phyloP scores from a whole-genome alignment of 2,797 vertebrate genomes.

The Heliangelus exortis region DNA sequence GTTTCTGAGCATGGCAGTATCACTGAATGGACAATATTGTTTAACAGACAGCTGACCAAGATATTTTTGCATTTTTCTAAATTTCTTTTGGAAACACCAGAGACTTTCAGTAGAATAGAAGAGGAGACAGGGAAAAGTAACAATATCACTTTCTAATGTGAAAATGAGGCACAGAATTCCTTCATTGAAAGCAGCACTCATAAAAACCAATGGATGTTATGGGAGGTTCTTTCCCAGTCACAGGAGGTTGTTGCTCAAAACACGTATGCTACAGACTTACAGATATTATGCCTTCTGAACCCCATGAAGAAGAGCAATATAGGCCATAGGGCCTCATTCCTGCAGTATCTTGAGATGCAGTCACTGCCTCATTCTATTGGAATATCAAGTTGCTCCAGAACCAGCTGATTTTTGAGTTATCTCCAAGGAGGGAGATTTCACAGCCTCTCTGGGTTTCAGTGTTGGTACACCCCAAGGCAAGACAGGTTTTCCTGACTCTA shows the following conservation, averaged over 20 bases:
- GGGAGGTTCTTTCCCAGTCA: background rate
- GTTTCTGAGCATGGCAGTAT: background rate
- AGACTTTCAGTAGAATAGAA: background rate
- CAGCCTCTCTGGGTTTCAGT: background rate
- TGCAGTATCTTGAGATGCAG: background rate
- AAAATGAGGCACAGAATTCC: background rate
- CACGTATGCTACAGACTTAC: background rate
- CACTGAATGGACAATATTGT: background rate
- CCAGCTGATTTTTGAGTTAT: background rate
- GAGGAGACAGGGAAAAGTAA: background rate
- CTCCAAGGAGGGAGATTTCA: background rate
- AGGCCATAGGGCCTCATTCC: background rate
- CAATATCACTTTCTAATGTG: background rate
- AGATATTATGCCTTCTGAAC: background rate
- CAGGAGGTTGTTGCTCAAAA: background rate
- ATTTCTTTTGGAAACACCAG: background rate
- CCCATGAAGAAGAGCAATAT: background rate
- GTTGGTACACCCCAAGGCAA: background rate
- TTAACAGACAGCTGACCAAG: background rate
- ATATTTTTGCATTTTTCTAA: background rate
- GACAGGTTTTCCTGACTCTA: background rate
- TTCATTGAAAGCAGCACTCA: background rate
- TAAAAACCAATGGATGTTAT: background rate
- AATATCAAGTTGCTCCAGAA: background rate
- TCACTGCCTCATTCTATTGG: background rate